Evolutionary conservation across 2,888 invertebrate species (phyloP).

Genomic region (Horisme vitalbata): DNA sequence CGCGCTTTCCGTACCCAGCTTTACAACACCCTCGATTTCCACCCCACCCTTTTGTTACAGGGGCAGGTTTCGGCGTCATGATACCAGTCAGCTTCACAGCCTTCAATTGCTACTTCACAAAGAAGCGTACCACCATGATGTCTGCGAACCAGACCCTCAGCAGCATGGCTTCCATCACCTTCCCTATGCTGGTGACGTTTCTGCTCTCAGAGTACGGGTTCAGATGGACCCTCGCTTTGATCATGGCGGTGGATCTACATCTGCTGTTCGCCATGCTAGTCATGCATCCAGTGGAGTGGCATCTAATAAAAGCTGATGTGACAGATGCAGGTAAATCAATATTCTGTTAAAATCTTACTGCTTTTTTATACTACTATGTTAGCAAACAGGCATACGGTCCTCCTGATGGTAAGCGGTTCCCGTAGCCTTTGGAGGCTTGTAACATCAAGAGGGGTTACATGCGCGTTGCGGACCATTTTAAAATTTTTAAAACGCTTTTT

Average conservation of each 20-base stretch:
- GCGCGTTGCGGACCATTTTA: too few relatives aligned
- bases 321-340: slow-evolving; percentile 2
- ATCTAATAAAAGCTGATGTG: slow-evolving; percentile 66
- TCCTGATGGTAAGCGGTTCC: too few relatives aligned
- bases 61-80: slow-evolving; percentile 88
- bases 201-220: slow-evolving; percentile 86
- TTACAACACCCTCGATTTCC: too few relatives aligned
- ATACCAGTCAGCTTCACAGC: slow-evolving; percentile 88
- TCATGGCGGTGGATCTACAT: slow-evolving; percentile 86
- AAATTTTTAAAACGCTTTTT: too few relatives aligned
- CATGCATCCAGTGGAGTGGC: slow-evolving; percentile 90
- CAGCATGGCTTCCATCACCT: slow-evolving; percentile 86
- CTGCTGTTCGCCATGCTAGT: slow-evolving; percentile 86
- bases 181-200: slow-evolving; percentile 85
- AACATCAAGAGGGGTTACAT: too few relatives aligned
- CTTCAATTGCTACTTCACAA: slow-evolving; percentile 89
- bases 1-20: too few relatives aligned
- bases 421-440: too few relatives aligned
- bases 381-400: too few relatives aligned
- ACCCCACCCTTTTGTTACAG: slow-evolving; percentile 53
- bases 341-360: not conserved
- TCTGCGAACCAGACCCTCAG: slow-evolving; percentile 88
- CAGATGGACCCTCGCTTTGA: slow-evolving; percentile 85
- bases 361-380: not conserved
- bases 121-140: slow-evolving; percentile 88